These are phyloP conservation scores for Charadrius vociferus DNA, from an alignment of 2,113 vertebrate genomes.

Conservation along the genomic window DNA sequence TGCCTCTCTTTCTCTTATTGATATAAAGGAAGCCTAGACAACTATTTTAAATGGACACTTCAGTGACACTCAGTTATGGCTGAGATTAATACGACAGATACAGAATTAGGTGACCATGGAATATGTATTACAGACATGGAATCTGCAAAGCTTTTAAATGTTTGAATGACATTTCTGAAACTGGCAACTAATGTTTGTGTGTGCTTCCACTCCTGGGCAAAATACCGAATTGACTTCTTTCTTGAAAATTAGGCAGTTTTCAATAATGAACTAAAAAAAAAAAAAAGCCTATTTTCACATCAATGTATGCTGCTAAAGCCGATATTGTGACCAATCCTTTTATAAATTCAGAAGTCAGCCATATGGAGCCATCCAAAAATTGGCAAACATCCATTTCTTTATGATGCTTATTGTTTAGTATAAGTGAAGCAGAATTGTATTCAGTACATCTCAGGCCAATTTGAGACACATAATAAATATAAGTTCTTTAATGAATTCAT, in stretches of 20 bases:
- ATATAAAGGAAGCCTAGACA: not conserved
- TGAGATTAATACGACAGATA: not conserved
- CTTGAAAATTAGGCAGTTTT: not conserved
- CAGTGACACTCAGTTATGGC: not conserved
- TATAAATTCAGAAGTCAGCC: not conserved
- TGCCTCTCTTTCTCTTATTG: not conserved
- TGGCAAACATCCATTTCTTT: not conserved
- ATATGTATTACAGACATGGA: not conserved
- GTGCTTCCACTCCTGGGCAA: not conserved
- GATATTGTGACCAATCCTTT: not conserved
- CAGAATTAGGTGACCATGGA: not conserved
- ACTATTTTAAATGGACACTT: not conserved
- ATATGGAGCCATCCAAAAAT: not conserved
- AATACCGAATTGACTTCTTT: not conserved
- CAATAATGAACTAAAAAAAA: not conserved
- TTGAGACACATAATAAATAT: not conserved
- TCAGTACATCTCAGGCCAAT: not conserved
- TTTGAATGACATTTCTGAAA: not conserved
- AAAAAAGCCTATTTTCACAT: not conserved
- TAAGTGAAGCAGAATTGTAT: not conserved
- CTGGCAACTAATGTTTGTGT: not conserved
- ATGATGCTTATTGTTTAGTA: not conserved
- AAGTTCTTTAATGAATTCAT: not conserved
- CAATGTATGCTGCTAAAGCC: not conserved
- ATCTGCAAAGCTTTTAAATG: not conserved